Evolutionary conservation across 2,888 invertebrate genomes (phyloP), one percentile per base, ranked within the genome.

Genomic region (Cephus sareptanus): DNA sequence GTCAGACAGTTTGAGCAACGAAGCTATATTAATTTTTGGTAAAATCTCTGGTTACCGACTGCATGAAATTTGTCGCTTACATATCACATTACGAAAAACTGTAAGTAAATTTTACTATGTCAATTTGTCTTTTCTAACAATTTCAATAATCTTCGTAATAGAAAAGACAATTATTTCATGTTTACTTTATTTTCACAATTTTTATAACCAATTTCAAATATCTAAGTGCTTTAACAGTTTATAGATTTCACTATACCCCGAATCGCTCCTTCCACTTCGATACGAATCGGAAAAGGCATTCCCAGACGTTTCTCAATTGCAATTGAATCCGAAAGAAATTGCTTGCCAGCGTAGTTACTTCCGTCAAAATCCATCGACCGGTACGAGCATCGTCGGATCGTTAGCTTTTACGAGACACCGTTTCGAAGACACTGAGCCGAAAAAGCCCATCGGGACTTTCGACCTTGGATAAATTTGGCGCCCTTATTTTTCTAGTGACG

Each of bases 361-460:
- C 76, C 79, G 81, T 74, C 80, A 83, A 79, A 80, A 79, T 81
- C 13, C 37, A 34, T 33, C 73, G 31, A 33, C 37, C 34, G n/a
- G 34, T n/a, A n/a, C 56, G 56, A 56, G 56, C 23, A 23, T 81
- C 81, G 81, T 79, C 80, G 83, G 81, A 76, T 81, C 82, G 82
- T 83, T 83, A 81, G 79, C 79, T 83, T 83, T 83, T 83, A 83
- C 80, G 83, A 83, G 75, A 77, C 77, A 80, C 75, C 76, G 77
- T 77, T 78, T 69, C 79, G 77, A 77, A 75, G 31, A 71, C 30
- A 71, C 4, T 31, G 30, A 71, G 3, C 3, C 15, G 71, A 71
- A 13, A 71, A 71, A 71, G 2, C 71, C 30, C 13, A 71, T 71
- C 23, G 71, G 23, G 12, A 33, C 11, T 71, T 33, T 9, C 71